Evolutionary conservation across 2,888 invertebrate genomes (phyloP).

Genomic region (Aphidoletes aphidimyza): DNA sequence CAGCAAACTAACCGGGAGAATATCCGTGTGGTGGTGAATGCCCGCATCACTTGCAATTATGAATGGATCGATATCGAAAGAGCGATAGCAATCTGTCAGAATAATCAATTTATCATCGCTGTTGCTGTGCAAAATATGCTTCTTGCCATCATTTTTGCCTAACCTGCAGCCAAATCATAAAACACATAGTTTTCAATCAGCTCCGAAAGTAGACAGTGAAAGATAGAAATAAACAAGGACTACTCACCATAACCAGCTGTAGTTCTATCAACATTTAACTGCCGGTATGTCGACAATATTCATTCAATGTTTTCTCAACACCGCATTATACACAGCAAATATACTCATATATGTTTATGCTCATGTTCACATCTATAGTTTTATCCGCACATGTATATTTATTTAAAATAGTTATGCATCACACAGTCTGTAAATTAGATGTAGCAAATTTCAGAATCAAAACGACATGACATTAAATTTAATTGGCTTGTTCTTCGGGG

Average conservation of each 20-base stretch:
- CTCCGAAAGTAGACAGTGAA: background rate
- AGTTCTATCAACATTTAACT: background rate
- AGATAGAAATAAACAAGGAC: slow-evolving; percentile 10
- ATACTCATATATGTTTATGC: background rate
- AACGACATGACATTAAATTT: slow-evolving; percentile 52
- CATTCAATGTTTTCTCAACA: background rate
- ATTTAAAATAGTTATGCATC: slow-evolving; percentile 9
- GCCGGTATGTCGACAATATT: slow-evolving; percentile 4
- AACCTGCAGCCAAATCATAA: background rate
- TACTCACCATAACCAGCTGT: slow-evolving; percentile 35
- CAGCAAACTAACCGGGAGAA: background rate
- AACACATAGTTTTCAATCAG: slow-evolving; percentile 39
- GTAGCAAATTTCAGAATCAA: slow-evolving; percentile 52
- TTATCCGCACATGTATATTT: background rate
- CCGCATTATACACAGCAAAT: background rate
- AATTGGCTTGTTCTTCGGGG: slow-evolving; percentile 53
- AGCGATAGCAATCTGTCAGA: slow-evolving; percentile 28
- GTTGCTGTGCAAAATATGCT: background rate
- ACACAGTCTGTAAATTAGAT: slow-evolving; percentile 35
- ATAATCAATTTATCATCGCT: slow-evolving; percentile 37
- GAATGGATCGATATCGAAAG: slow-evolving; percentile 9
- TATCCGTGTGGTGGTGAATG: background rate
- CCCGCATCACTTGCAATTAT: slow-evolving; percentile 51
- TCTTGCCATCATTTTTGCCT: background rate
- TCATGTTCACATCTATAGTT: background rate